Base-by-base conservation (phyloP, 2,797 vertebrate genomes). In the Numenius phaeopus region DNA sequence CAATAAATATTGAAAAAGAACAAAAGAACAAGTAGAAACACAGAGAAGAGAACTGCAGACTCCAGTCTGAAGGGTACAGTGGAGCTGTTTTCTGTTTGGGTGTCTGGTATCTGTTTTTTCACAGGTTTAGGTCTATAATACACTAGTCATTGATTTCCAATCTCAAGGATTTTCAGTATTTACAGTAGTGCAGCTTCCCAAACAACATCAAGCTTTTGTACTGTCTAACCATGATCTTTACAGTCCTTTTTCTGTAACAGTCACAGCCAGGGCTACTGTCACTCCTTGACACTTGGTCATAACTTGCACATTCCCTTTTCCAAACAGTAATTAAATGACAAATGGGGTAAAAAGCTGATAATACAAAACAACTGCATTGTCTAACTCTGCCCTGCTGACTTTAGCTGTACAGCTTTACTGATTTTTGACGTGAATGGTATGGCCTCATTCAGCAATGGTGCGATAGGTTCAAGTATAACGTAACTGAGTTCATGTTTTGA, bases 361-460 rank as follows among this genome's bases (percentile, higher is more conserved):
- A 21, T 11, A 4, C 0, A 4, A 47, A 73, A 24, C 4, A 57
- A 5, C 7, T 7, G 4, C 6, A 4, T 12, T n/a, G 22, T 34
- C 57, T 37, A 32, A 47, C 50, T 64, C 44, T 44, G 19, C 22
- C 24, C 4, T 11, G 23, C 19, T 71, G 23, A 3, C 12, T 85
- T 57, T 4, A 30, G 9, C 34, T 39, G 23, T 22, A 30, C 8
- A 37, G 5, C 14, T 54, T 42, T 50, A 10, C 27, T 34, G 67
- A 64, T 47, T 77, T 85, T 75, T 85, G 10, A 40, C 4, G 3
- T 22, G 14, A 37, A 29, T 73, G 49, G 2, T 24, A 21, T 7
- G 26, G 23, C 26, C 70, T 83, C 32, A 4, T 81, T 83, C 42
- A 62, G 34, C 26, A 88, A 47, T 10, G 10, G 19, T 1, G 1